Conservation (phyloP, 2,797 vertebrate genomes). For the Gambelia wislizenii region DNA sequence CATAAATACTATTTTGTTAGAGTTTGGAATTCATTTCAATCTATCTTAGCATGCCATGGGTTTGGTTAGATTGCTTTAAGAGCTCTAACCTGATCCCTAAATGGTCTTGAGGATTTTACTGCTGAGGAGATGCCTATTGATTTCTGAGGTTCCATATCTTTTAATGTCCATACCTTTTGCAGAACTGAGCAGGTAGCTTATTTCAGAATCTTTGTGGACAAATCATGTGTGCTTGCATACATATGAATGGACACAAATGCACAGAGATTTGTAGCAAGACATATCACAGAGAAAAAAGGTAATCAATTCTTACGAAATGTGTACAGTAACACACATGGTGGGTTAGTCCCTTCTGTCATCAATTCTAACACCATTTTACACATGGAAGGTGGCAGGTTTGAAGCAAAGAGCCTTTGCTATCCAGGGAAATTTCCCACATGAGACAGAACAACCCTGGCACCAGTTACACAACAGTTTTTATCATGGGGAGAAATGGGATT, state of each 20-base stretch:
- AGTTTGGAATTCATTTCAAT: background rate
- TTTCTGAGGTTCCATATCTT: background rate
- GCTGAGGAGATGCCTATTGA: background rate
- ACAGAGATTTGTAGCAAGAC: background rate
- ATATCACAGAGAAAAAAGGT: background rate
- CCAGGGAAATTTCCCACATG: no score
- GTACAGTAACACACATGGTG: no score
- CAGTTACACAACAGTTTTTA: no score
- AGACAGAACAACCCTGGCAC: no score
- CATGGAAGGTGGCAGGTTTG: background rate
- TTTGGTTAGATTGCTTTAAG: background rate
- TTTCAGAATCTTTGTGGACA: background rate
- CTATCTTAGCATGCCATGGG: background rate
- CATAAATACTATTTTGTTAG: background rate
- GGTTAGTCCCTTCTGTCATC: no score
- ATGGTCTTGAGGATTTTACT: constrained; percentile 10
- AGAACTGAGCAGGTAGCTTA: constrained; percentile 18
- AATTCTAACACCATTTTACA: no score
- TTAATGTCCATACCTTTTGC: constrained; percentile 11
- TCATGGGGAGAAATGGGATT: no score
- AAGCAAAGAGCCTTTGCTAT: no score
- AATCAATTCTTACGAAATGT: background rate
- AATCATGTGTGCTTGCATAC: background rate
- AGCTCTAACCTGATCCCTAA: constrained; percentile 4
- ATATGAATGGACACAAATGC: background rate